A percentile compares a stretch with the other conserved stretches of the same genome.
Evolutionary conservation across 2,888 invertebrate genomes (phyloP).

Genomic region (Xestia ashworthii): DNA sequence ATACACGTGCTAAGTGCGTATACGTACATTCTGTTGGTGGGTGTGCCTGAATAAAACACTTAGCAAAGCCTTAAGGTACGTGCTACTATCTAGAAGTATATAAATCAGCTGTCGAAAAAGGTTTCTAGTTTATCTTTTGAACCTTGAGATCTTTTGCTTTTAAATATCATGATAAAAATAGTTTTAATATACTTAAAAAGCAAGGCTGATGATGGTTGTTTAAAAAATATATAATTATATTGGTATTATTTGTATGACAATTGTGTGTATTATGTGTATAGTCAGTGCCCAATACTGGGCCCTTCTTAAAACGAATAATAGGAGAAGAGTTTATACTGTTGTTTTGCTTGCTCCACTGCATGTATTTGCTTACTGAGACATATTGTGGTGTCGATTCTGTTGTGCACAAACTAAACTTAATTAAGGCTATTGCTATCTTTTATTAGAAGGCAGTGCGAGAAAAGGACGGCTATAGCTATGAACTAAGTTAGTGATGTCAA

Average conservation of each 20-base stretch:
- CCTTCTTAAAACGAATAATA: neutral
- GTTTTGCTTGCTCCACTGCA: too few relatives aligned
- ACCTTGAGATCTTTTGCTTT: slow-evolving; percentile 21
- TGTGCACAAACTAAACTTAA: too few relatives aligned
- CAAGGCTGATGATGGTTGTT: neutral
- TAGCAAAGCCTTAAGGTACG: slow-evolving; percentile 8
- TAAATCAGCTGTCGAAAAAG: slow-evolving; percentile 51
- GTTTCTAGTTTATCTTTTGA: slow-evolving; percentile 25
- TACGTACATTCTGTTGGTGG: slow-evolving; percentile 5
- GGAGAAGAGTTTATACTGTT: neutral
- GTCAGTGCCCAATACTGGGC: neutral
- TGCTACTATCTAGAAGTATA: slow-evolving; percentile 38
- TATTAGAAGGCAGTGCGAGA: too few relatives aligned
- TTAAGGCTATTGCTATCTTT: too few relatives aligned
- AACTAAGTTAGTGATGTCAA: too few relatives aligned
- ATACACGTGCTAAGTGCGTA: neutral
- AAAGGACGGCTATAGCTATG: too few relatives aligned
- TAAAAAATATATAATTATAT: neutral
- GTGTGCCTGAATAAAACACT: slow-evolving; percentile 23
- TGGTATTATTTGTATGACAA: neutral
- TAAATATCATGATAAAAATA: slow-evolving; percentile 7
- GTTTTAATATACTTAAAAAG: neutral
- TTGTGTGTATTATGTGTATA: neutral
- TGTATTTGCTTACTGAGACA: too few relatives aligned
- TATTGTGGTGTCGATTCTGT: too few relatives aligned